These are phyloP conservation scores for Gadus macrocephalus DNA, from an alignment of 2,113 vertebrate species.

Conservation along the genomic window DNA sequence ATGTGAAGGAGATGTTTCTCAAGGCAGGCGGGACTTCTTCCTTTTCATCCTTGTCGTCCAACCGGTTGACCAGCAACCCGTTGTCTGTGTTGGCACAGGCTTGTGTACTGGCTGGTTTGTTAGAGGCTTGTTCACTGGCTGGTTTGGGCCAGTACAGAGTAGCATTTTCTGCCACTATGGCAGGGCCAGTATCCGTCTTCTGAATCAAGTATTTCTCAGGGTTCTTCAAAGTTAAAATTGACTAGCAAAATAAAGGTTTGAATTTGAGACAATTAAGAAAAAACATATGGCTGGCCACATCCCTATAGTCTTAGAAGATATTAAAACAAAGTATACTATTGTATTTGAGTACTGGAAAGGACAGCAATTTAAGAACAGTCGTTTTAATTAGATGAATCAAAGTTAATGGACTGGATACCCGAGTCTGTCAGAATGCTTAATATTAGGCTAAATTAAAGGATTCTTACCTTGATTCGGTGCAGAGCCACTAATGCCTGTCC, in stretches of 20 bases:
- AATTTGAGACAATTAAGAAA: background rate
- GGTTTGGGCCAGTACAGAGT: conserved; percentile 71
- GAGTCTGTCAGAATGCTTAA: background rate
- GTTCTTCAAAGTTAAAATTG: conserved; percentile 72
- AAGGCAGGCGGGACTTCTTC: conserved; percentile 39
- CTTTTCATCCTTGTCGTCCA: conserved; percentile 8
- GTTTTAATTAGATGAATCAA: no score
- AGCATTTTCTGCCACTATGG: conserved; percentile 73
- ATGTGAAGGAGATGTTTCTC: conserved; percentile 68
- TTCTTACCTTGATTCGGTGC: conserved; percentile 39
- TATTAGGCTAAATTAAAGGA: background rate
- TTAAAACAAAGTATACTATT: no score
- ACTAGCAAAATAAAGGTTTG: conserved; percentile 58
- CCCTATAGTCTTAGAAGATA: no score
- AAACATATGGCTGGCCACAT: background rate
- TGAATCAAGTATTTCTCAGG: conserved; percentile 71
- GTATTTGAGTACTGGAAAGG: no score
- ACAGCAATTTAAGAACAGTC: no score
- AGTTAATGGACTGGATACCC: no score
- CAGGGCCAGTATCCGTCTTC: conserved; percentile 52
- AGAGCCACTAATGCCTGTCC: conserved; percentile 40
- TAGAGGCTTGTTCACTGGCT: no score
- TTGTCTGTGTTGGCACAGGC: background rate
- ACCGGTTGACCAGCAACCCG: background rate
- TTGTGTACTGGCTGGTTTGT: no score